Percentiles rank a stretch among this genome's conserved stretches.
These are phyloP conservation scores for Drosophila paracracens DNA, from an alignment of 2,888 invertebrate genomes.

Conservation along the genomic window DNA sequence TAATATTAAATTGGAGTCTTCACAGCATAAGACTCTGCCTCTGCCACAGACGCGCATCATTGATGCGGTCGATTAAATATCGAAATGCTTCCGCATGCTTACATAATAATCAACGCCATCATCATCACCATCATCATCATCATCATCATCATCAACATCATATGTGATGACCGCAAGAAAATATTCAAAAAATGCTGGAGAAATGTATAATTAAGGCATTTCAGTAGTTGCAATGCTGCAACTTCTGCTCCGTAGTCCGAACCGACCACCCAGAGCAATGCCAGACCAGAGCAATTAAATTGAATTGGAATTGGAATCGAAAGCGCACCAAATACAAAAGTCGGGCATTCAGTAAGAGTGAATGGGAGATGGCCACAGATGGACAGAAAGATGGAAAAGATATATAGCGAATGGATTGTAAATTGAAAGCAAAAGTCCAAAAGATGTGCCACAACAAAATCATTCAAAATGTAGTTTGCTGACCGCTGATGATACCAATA, in stretches of 20 bases:
- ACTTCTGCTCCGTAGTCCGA: conserved; percentile 15
- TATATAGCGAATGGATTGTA: conserved; percentile 21
- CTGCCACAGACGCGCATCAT: not conserved
- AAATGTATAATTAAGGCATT: conserved; percentile 59
- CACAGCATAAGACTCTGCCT: not conserved
- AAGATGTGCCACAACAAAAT: conserved; percentile 23
- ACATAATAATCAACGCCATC: conserved; percentile 16
- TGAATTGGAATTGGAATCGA: conserved; percentile 47
- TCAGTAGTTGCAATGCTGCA: conserved; percentile 37
- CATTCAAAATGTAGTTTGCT: conserved; percentile 24
- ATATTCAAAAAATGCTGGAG: conserved; percentile 42
- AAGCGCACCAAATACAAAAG: conserved; percentile 59
- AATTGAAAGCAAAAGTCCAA: conserved; percentile 54
- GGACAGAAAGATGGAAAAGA: conserved; percentile 6
- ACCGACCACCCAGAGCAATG: conserved; percentile 34
- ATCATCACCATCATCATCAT: not conserved
- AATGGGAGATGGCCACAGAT: conserved; percentile 11
- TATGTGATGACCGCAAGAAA: conserved; percentile 24
- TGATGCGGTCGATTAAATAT: conserved; percentile 24
- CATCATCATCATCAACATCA: not conserved
- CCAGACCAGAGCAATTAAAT: conserved; percentile 54
- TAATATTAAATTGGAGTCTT: conserved; percentile 4
- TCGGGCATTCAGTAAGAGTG: conserved; percentile 43
- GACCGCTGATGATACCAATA: conserved; percentile 23
- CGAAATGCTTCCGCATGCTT: conserved; percentile 47